phyloP scores from a whole-genome alignment of 2,888 invertebrate species.

The Lasioglossum leucozonium region DNA sequence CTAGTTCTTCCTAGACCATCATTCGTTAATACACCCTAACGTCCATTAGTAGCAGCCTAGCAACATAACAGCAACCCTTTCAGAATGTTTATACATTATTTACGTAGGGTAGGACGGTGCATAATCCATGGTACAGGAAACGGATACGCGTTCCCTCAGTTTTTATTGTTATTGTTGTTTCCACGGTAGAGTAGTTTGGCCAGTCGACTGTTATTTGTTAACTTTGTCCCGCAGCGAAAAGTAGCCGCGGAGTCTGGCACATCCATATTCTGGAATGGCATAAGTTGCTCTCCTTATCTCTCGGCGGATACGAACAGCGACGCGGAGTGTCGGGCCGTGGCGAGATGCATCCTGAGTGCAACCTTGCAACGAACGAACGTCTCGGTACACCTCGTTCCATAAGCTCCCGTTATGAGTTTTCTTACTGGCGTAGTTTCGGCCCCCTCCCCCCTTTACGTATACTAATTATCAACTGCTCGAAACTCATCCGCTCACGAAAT shows the following conservation, averaged over 20 bases:
- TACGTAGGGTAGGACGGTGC: not conserved
- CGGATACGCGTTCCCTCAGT: not conserved
- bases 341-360: slow-evolving; percentile 31
- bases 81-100: not conserved
- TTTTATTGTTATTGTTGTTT: not conserved
- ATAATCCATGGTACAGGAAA: not conserved
- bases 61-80: not conserved
- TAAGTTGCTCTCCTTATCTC: slow-evolving; percentile 46
- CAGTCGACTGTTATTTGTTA: slow-evolving; percentile 4
- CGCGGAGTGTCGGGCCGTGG: not conserved
- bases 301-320: slow-evolving; percentile 31
- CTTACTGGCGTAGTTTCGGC: slow-evolving; percentile 8
- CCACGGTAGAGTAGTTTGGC: not conserved
- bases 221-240: slow-evolving; percentile 1
- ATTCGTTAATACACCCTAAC: not conserved
- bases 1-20: not conserved
- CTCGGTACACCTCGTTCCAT: slow-evolving; percentile 20
- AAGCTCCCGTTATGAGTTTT: slow-evolving; percentile 30
- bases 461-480: slow-evolving; percentile 33
- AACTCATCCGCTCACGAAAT: not conserved
- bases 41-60: not conserved
- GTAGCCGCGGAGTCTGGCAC: slow-evolving; percentile 1
- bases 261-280: not conserved
- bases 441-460: not conserved
- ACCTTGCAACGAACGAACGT: not conserved